Base-by-base conservation (phyloP, 2,113 vertebrate genomes). In the Oreochromis aureus region DNA sequence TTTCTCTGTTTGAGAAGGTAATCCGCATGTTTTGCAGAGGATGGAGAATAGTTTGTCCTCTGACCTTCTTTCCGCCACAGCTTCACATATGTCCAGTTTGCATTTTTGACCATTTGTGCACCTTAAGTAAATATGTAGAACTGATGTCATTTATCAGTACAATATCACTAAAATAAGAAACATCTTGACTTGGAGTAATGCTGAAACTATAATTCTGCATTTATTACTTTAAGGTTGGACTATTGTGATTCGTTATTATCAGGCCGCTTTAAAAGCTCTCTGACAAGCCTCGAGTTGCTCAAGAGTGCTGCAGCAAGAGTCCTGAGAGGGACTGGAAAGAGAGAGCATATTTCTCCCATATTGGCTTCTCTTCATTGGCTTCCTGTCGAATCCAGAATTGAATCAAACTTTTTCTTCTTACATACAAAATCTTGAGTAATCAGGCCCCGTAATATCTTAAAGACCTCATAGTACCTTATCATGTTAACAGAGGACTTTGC, bases 351-450 rank as follows among this genome's bases (percentile, higher is more conserved):
- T 36, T 63, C 24, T 36, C 32, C 19, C 18, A 36, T 12, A 36
- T 2, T n/a, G 32, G 59, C 59, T 36, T 63, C 16, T 63, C 32
- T 66, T 66, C 32, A 63, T 36, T 63, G 59, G 18, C 61, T 66
- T 36, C 59, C 18, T 36, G 59, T 63, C 10, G 0, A n/a, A 63
- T 63, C 8, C 10, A 12, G 32, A 36, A n/a, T 36, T 34, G 3
- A 61, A 61, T 61, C 30, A 0, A 12, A 34, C 10, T 0, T 19
- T 36, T 66, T 36, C 32, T 66, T 36, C 10, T 66, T n/a, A 3
- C 10, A 36, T 36, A 63, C 6, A 63, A 36, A 69, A 69, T 69
- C 19, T 69, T n/a, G 63, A 69, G 5, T 69, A 22, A 69, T 41
- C 11, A 69, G 63, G 63, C n/a, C 36, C 36, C 0, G 1, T 5